Conservation (phyloP, 2,888 invertebrate genomes). For the Acleris cristana region DNA sequence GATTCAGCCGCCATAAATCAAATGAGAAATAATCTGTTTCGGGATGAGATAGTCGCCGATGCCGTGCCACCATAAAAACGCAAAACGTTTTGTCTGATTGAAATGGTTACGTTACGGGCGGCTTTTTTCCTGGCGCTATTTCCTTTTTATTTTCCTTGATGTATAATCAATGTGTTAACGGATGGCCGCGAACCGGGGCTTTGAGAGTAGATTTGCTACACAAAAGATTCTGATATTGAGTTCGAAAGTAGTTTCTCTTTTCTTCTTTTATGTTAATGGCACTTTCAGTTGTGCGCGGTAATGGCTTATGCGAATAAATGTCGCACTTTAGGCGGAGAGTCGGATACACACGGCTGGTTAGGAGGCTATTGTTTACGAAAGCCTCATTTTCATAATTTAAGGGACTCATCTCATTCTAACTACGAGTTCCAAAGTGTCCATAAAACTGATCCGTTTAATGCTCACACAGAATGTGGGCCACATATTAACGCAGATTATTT, state of each 20-base stretch:
- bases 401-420: conserved; percentile 12
- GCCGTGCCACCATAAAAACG: conserved; percentile 80
- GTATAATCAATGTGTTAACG: conserved; percentile 84
- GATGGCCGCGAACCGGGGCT: conserved; percentile 74
- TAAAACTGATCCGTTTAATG: conserved; percentile 15
- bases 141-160: conserved; percentile 82
- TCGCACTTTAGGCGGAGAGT: conserved; percentile 61
- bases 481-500: not conserved
- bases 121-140: conserved; percentile 76
- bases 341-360: conserved; percentile 50
- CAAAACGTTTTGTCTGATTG: conserved; percentile 83
- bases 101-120: conserved; percentile 75
- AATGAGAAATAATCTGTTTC: conserved; percentile 85
- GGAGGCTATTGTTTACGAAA: conserved; percentile 42
- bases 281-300: conserved; percentile 72
- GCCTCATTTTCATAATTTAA: conserved; percentile 42
- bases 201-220: conserved; percentile 79
- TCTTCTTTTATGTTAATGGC: conserved; percentile 80
- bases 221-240: conserved; percentile 83
- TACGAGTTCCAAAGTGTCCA: not conserved
- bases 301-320: conserved; percentile 74
- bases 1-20: conserved; percentile 83
- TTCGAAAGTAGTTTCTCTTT: conserved; percentile 81
- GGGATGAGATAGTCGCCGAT: conserved; percentile 82
- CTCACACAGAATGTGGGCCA: conserved; percentile 4